These are phyloP conservation scores for Neodiprion pinetum DNA, from an alignment of 1,140 invertebrate species.

Conservation along the genomic window DNA sequence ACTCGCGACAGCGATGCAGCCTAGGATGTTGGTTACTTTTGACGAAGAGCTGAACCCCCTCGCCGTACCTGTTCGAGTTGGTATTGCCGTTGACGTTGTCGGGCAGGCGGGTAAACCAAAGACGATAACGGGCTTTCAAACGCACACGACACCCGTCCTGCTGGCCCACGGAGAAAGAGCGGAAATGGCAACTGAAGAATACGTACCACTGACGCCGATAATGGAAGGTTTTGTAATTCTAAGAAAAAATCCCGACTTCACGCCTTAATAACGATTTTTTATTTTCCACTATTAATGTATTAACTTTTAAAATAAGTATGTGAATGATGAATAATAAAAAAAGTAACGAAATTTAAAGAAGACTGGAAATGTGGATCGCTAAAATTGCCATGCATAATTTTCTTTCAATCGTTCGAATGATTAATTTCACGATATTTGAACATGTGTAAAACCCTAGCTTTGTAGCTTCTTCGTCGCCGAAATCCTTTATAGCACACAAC, in stretches of 20 bases:
- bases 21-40: conserved; percentile 99
- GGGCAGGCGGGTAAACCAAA: conserved; percentile 99
- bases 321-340: background rate
- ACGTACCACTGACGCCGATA: conserved; percentile 91
- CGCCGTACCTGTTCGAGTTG: conserved; percentile 95
- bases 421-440: too few species aligned
- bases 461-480: too few species aligned
- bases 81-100: conserved; percentile 98
- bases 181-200: conserved; percentile 98
- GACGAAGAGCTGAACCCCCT: conserved; percentile 94
- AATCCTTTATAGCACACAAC: too few species aligned
- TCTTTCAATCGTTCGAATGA: background rate
- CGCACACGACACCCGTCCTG: conserved; percentile 97
- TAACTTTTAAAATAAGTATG: background rate
- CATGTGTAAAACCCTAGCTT: too few species aligned
- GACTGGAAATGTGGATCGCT: too few species aligned
- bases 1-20: conserved; percentile 96
- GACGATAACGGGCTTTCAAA: conserved; percentile 99
- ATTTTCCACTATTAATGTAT: background rate
- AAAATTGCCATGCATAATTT: background rate
- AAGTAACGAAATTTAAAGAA: background rate
- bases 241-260: conserved; percentile 86
- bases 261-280: conserved; percentile 45
- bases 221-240: conserved; percentile 99
- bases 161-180: conserved; percentile 96